Percentiles rank a stretch among this genome's conserved stretches.
Conservation (phyloP, 2,797 vertebrate genomes). For the Sphenopsis melanotis region DNA sequence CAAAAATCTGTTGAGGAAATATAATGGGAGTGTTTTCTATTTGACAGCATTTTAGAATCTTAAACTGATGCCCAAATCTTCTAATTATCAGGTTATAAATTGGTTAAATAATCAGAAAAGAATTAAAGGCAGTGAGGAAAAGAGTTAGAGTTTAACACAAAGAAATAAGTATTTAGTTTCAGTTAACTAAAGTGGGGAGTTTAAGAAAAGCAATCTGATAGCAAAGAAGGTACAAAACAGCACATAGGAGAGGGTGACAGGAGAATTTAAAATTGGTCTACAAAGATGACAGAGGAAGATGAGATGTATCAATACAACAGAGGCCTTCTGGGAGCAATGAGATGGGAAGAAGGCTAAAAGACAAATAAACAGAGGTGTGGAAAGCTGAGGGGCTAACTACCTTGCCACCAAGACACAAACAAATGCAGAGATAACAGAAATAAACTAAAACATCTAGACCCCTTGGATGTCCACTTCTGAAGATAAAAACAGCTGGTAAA, state of each 20-base stretch:
- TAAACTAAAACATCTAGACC: not conserved
- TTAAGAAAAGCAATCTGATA: not conserved
- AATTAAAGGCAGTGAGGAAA: not conserved
- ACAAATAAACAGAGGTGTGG: not conserved
- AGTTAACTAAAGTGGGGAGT: not conserved
- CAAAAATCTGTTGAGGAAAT: not conserved
- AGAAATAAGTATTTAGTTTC: not conserved
- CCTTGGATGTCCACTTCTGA: not conserved
- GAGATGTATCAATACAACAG: not conserved
- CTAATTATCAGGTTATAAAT: not conserved
- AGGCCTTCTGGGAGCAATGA: not conserved
- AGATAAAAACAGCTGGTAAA: not conserved
- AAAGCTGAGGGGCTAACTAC: not conserved
- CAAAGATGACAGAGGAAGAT: not conserved
- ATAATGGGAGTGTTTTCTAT: not conserved
- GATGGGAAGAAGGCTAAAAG: not conserved
- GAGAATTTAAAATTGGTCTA: not conserved
- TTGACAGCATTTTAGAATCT: not conserved
- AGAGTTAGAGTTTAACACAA: not conserved
- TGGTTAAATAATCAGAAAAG: not conserved
- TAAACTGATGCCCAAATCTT: not conserved
- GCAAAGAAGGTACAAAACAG: not conserved
- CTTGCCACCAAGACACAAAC: not conserved
- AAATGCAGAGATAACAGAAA: not conserved
- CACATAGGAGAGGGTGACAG: accelerated